phyloP scores from a whole-genome alignment of 2,888 invertebrate species.

The Leptarthrus brevirostris region DNA sequence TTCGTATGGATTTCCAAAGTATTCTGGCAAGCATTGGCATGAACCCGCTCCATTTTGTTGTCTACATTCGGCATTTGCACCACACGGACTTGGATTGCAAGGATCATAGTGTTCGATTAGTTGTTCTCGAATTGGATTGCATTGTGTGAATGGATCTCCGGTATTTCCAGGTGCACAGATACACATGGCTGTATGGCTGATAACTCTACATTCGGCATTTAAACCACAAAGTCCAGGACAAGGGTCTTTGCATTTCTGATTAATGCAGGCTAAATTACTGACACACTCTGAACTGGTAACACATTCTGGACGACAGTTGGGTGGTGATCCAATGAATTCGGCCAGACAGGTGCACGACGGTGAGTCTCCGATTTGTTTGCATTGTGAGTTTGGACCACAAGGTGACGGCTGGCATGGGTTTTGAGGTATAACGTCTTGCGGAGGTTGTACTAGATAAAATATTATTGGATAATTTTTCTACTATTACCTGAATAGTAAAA shows the following conservation, averaged over 20 bases:
- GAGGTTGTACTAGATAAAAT: too few relatives aligned
- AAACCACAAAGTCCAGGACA: constrained; percentile 86
- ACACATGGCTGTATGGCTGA: constrained; percentile 85
- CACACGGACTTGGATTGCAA: constrained; percentile 81
- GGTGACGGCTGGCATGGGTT: constrained; percentile 78
- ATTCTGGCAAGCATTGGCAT: constrained; percentile 78
- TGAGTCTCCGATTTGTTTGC: constrained; percentile 71
- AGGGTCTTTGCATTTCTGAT: constrained; percentile 84
- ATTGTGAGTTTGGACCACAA: constrained; percentile 81
- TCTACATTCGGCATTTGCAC: constrained; percentile 76
- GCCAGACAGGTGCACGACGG: constrained; percentile 84
- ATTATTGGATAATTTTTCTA: constrained; percentile 65
- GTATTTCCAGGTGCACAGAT: constrained; percentile 76
- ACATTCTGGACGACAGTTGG: constrained; percentile 84
- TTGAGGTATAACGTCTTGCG: too few relatives aligned
- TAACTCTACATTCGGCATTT: constrained; percentile 81
- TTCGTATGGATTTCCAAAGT: constrained; percentile 77
- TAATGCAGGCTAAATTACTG: constrained; percentile 80
- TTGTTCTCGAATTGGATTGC: too few relatives aligned
- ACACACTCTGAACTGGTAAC: constrained; percentile 83
- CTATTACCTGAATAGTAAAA: too few relatives aligned
- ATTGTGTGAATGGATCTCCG: constrained; percentile 84
- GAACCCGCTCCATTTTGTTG: constrained; percentile 65
- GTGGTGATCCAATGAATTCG: constrained; percentile 83
- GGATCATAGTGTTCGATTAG: too few relatives aligned